These are phyloP conservation scores for Panurus biarmicus DNA, from an alignment of 2,113 vertebrate genomes.

Conservation along the genomic window DNA sequence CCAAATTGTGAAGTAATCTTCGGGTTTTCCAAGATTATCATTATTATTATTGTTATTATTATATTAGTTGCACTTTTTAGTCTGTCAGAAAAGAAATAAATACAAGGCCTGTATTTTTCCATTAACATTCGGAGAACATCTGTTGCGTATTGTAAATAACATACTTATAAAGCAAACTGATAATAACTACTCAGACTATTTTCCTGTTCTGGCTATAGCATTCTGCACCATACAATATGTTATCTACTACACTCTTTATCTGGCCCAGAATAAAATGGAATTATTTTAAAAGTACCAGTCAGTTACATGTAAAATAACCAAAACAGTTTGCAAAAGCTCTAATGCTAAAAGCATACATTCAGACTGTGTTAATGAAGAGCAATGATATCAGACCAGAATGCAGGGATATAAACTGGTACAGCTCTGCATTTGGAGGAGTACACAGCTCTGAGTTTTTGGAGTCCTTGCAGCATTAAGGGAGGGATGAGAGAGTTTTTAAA, in stretches of 20 bases:
- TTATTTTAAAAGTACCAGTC: not conserved
- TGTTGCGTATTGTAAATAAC: slow-evolving; percentile 80
- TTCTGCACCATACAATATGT: slow-evolving; percentile 29
- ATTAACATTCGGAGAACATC: slow-evolving; percentile 75
- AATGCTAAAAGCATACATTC: not conserved
- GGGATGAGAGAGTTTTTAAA: not conserved
- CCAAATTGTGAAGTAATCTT: slow-evolving; percentile 77
- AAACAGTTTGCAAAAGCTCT: not conserved
- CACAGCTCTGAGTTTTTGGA: not conserved
- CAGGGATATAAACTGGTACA: not conserved
- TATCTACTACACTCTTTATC: not conserved
- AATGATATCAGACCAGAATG: not conserved
- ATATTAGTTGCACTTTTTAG: slow-evolving; percentile 76
- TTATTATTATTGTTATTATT: slow-evolving; percentile 62
- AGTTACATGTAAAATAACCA: not conserved
- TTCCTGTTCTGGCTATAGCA: slow-evolving; percentile 47
- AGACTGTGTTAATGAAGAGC: not conserved
- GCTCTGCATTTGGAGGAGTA: not conserved
- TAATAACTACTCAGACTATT: slow-evolving; percentile 65
- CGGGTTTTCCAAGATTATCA: slow-evolving; percentile 67
- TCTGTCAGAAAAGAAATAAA: slow-evolving; percentile 72
- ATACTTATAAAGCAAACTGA: slow-evolving; percentile 75
- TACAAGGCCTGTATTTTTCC: slow-evolving; percentile 74
- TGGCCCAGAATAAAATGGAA: not conserved
- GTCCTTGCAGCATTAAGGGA: not conserved